Base-by-base conservation (phyloP, 2,888 invertebrate species). In the Lypha dubia region DNA sequence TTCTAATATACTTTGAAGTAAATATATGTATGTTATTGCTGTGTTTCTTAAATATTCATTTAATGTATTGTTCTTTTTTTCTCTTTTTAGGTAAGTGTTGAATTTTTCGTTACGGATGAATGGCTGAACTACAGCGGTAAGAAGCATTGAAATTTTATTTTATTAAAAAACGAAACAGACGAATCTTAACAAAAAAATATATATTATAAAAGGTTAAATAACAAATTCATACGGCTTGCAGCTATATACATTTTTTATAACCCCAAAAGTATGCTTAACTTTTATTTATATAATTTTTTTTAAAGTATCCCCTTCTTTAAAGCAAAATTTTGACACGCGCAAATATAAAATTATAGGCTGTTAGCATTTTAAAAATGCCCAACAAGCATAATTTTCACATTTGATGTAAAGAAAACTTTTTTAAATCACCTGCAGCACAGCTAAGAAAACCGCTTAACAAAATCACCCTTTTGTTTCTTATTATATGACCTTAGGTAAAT, bases 31-130 rank as follows among this genome's bases (percentile, higher is more conserved):
- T 53, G 51, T 22, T 13, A 35, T 11, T 68, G 28, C 17, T 41
- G 20, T 0, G 49, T 32, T 5, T n/a, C 3, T 35, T 38, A 53
- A 60, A 49, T 38, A 32, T 62, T n/a, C n/a, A n/a, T n/a, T n/a
- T 62, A 74, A 63, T 28, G 17, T n/a, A 28, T 1, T n/a, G 15
- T 15, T 41, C 5, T 0, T 35, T 51, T 41, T 0, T 28, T 74
- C 17, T 73, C 32, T 35, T 73, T 73, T 49, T n/a, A 74, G 74
- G 74, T 74, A 53, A 53, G 74, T 74, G 9, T 9, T 6, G 8
- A 20, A n/a, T 4, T 28, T 49, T 46, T n/a, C n/a, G n/a, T 9
- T 9, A 22, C 9, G 3, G 35, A 73, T 60, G 7, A 24, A 24
- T 24, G 20, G 13, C n/a, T 24, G 51, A 44, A n/a, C 44, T 20